Conservation (phyloP, 2,888 invertebrate genomes). For the Stenichneumon culpator region DNA sequence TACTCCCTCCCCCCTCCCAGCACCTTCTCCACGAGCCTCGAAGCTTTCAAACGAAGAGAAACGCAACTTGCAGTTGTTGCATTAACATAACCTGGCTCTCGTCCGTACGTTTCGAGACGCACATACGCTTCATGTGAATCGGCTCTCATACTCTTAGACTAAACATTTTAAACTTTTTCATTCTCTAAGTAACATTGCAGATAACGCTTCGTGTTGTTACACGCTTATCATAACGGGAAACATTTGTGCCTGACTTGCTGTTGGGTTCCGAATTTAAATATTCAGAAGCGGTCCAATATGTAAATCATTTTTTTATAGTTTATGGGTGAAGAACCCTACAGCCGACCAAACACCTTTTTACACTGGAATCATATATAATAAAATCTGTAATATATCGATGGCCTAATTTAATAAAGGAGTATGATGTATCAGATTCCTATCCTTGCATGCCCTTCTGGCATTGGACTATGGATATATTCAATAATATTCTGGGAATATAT, state of each 20-base stretch:
- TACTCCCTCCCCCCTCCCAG: conserved; percentile 10
- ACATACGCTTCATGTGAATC: conserved; percentile 51
- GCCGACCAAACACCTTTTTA: too few species aligned
- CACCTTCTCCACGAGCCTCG: conserved; percentile 49
- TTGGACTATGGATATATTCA: too few species aligned
- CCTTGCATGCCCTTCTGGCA: too few species aligned
- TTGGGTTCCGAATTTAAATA: neutral
- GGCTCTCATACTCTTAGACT: conserved; percentile 20
- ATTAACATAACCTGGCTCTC: conserved; percentile 62
- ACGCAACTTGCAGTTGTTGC: conserved; percentile 73
- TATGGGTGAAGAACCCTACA: too few species aligned
- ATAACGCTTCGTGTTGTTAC: conserved; percentile 43
- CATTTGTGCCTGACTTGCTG: conserved; percentile 12
- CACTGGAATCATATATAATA: too few species aligned
- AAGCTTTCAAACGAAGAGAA: conserved; percentile 75
- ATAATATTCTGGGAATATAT: too few species aligned
- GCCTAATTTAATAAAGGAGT: too few species aligned
- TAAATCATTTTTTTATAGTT: too few species aligned
- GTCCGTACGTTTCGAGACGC: conserved; percentile 42
- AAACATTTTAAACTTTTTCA: conserved; percentile 49
- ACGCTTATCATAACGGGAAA: conserved; percentile 17
- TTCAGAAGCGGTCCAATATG: too few species aligned
- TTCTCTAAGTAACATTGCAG: conserved; percentile 53
- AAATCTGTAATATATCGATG: too few species aligned
- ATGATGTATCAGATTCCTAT: too few species aligned